These are phyloP conservation scores for Ostrea edulis DNA, from an alignment of 1,140 invertebrate species.

Conservation along the genomic window DNA sequence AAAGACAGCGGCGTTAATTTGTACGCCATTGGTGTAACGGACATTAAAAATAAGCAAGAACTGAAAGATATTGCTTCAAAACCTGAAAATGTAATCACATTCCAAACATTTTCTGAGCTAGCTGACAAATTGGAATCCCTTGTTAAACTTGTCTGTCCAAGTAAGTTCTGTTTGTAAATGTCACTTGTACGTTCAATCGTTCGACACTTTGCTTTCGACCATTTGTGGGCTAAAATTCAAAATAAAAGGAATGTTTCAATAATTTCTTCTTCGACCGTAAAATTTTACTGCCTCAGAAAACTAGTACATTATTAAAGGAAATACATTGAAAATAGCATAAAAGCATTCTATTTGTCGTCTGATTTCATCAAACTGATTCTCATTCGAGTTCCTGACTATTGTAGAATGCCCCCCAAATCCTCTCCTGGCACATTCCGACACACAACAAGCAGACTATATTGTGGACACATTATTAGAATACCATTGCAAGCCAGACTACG, in stretches of 20 bases:
- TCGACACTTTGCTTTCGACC: too few relatives aligned
- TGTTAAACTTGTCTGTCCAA: constrained; percentile 51
- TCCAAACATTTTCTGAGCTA: constrained; percentile 46
- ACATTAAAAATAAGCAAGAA: constrained; percentile 44
- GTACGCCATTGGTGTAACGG: constrained; percentile 58
- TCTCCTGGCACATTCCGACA: neutral
- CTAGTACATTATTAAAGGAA: too few relatives aligned
- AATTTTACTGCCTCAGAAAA: too few relatives aligned
- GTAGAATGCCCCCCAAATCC: constrained; percentile 13
- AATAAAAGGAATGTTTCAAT: too few relatives aligned
- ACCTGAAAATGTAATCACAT: constrained; percentile 37
- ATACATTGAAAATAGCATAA: too few relatives aligned
- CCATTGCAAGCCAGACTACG: neutral
- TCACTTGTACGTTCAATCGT: neutral
- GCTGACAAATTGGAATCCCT: constrained; percentile 19
- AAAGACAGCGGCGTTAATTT: constrained; percentile 57
- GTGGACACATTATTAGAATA: constrained; percentile 20
- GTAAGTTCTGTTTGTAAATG: constrained; percentile 39
- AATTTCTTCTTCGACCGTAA: too few relatives aligned
- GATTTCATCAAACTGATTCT: too few relatives aligned
- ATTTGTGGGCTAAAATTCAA: too few relatives aligned
- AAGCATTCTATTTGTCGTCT: too few relatives aligned
- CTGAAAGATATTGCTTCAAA: constrained; percentile 50
- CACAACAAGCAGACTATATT: neutral
- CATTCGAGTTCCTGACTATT: neutral